These are phyloP conservation scores for Calephelis perditalis DNA, from an alignment of 2,888 invertebrate species.

Conservation along the genomic window DNA sequence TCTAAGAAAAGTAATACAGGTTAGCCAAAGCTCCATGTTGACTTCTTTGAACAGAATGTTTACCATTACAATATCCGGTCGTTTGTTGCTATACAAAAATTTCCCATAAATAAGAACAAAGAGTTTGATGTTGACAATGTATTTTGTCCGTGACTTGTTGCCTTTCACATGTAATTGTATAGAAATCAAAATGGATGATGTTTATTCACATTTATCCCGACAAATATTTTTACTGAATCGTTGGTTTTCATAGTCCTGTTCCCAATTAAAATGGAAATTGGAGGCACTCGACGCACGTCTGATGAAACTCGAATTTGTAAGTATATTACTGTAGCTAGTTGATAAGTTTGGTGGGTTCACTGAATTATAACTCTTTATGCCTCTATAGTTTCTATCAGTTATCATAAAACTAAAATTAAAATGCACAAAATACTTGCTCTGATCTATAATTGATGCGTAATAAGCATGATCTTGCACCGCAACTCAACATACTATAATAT, in stretches of 20 bases:
- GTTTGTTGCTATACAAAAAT: no score
- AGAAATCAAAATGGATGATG: conserved; percentile 28
- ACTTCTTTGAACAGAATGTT: no score
- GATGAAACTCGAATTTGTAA: neutral
- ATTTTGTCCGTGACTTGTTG: neutral
- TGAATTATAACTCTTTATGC: conserved; percentile 1
- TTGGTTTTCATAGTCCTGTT: conserved; percentile 48
- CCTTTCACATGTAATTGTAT: conserved; percentile 29
- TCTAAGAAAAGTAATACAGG: no score
- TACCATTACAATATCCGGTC: no score
- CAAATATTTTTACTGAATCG: conserved; percentile 23
- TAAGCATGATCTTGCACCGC: no score
- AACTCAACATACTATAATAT: no score
- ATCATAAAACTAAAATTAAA: no score
- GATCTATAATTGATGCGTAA: no score
- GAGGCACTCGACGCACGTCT: conserved; percentile 31
- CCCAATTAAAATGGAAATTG: conserved; percentile 69
- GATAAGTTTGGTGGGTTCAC: neutral
- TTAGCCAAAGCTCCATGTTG: no score
- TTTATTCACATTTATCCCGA: conserved; percentile 25
- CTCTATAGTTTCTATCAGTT: neutral
- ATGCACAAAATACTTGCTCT: no score
- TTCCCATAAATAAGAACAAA: no score
- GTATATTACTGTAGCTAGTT: neutral
- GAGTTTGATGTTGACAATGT: neutral